These are phyloP conservation scores for Plagiodera versicolora DNA, from an alignment of 2,888 invertebrate species.

Conservation along the genomic window DNA sequence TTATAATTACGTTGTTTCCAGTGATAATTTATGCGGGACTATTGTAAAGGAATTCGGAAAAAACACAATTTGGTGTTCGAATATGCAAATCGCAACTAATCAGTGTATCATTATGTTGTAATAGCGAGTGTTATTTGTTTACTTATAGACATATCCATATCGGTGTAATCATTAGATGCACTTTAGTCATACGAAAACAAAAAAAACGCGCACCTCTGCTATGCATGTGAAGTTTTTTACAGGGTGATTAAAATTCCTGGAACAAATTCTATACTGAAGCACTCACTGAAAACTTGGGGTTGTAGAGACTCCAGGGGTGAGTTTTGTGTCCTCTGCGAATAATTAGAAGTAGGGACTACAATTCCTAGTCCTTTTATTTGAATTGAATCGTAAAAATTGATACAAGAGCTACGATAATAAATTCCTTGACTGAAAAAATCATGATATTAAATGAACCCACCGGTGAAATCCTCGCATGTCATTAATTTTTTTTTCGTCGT, in stretches of 20 bases:
- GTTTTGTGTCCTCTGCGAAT: too few relatives aligned
- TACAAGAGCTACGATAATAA: background rate
- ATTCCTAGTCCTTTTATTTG: too few relatives aligned
- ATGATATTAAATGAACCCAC: background rate
- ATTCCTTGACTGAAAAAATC: background rate
- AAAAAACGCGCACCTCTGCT: background rate
- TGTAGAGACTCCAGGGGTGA: too few relatives aligned
- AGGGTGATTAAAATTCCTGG: too few relatives aligned
- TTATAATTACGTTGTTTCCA: background rate
- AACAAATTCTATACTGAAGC: too few relatives aligned
- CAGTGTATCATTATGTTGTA: conserved; percentile 7
- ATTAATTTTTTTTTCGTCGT: background rate
- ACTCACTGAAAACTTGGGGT: too few relatives aligned
- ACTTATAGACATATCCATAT: background rate
- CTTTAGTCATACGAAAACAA: background rate
- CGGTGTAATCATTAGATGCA: background rate
- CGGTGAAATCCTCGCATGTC: background rate
- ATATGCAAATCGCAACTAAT: conserved; percentile 8
- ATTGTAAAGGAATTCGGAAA: background rate
- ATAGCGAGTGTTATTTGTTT: conserved; percentile 7
- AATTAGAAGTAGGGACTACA: too few relatives aligned
- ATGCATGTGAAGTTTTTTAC: too few relatives aligned
- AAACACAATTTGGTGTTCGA: conserved; percentile 11
- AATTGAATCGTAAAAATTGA: too few relatives aligned
- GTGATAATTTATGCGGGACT: background rate